A percentile compares a stretch with the other conserved stretches of the same genome.
Conservation (phyloP, 2,113 vertebrate species). For the Nestor notabilis region DNA sequence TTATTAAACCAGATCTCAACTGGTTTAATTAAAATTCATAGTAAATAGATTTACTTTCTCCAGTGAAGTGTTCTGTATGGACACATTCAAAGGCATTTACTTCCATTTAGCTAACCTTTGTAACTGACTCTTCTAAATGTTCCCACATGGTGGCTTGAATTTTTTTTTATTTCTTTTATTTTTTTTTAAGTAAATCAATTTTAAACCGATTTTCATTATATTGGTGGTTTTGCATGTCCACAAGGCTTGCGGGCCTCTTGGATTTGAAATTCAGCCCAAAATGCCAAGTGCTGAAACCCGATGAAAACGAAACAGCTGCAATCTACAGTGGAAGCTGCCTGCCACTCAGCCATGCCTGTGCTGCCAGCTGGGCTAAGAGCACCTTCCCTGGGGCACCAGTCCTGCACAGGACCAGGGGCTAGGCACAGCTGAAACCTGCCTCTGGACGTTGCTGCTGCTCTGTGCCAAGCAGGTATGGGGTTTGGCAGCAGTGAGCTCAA, state of each 20-base stretch:
- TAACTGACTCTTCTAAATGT: constrained; percentile 54
- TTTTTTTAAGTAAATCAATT: constrained; percentile 55
- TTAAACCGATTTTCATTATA: constrained; percentile 60
- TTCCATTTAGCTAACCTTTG: constrained; percentile 36
- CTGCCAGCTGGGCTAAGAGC: background rate
- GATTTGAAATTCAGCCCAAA: constrained; percentile 51
- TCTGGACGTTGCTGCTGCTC: background rate
- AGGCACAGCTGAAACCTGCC: background rate
- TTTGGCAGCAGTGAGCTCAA: background rate
- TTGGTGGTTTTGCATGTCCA: constrained; percentile 62
- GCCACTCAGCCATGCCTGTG: background rate
- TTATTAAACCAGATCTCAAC: background rate
- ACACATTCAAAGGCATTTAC: constrained; percentile 22
- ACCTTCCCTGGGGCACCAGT: background rate
- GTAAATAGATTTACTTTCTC: constrained; percentile 12
- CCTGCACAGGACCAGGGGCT: accelerated
- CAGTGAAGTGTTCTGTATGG: background rate
- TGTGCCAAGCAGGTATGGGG: background rate
- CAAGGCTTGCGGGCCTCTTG: constrained; percentile 33
- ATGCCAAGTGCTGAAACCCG: constrained; percentile 6
- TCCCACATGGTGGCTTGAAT: constrained; percentile 51
- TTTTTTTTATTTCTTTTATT: background rate
- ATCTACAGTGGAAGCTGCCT: background rate
- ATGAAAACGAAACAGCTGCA: background rate
- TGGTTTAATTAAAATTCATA: constrained; percentile 21